Evolutionary conservation across 2,888 invertebrate species (phyloP), one percentile per base, ranked within the genome.

Genomic region (Polymixis flavicincta): DNA sequence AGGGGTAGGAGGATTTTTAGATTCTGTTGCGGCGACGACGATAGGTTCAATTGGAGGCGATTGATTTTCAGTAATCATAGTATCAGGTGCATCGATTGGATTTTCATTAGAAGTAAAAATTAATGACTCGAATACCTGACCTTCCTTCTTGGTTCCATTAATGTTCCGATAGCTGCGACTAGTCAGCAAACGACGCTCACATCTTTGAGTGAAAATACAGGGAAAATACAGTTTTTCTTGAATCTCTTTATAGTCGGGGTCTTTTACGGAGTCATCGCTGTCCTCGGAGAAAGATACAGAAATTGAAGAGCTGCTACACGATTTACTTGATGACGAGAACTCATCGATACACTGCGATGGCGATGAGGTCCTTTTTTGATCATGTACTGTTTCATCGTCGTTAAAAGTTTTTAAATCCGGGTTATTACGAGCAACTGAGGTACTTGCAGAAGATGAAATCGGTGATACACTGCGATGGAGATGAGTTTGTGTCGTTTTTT

Each of bases 181-280:
- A n/a, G n/a, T n/a, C n/a, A n/a, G n/a, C n/a, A n/a, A n/a, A n/a
- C n/a, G n/a, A n/a, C 65, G 2, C 32, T 66, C 65, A 66, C 1
- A 66, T 66, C 65, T 17, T 66, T 66, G 52, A 66, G 11, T n/a
- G 32, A 52, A 66, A 66, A 66, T n/a, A n/a, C 32, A 28, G 14
- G 11, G 32, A n/a, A n/a, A n/a, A n/a, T 14, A 32, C 17, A 17
- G 52, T 52, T 66, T 52, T 66, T 66, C n/a, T 66, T 52, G n/a
- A 52, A 66, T 11, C 17, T 52, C 52, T 52, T 65, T 66, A 32
- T 65, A 50, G 65, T 65, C 65, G 65, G 50, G 65, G 50, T 65
- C 65, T 65, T 65, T 65, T 65, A 65, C 55, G n/a, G 71, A 72
- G 64, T 72, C 71, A 64, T 72, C 64, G 57, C 65, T 72, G 32